These are phyloP conservation scores for Potamarius usumacintae DNA, from an alignment of 2,113 vertebrate species.

Conservation along the genomic window DNA sequence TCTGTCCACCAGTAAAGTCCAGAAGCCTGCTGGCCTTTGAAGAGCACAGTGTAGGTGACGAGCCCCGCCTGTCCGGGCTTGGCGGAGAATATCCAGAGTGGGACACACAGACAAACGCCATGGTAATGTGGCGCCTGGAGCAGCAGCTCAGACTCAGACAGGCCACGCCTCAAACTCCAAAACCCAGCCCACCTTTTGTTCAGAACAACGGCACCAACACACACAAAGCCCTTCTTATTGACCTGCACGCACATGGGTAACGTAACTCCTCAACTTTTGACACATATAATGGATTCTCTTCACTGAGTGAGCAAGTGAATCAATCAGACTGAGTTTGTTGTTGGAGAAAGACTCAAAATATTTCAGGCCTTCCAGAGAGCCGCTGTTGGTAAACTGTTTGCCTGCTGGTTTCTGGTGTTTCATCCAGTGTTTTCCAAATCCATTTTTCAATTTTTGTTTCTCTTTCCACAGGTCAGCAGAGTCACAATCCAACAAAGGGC, in stretches of 20 bases:
- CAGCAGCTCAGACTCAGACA: conserved; percentile 64
- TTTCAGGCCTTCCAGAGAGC: too few relatives aligned
- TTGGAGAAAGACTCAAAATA: neutral
- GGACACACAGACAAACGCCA: conserved; percentile 72
- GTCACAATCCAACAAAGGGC: conserved; percentile 76
- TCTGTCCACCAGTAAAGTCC: conserved; percentile 80
- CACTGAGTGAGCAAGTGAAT: neutral
- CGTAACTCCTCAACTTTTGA: neutral
- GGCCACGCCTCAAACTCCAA: conserved; percentile 65
- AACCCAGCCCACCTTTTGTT: conserved; percentile 73
- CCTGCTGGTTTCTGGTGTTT: neutral
- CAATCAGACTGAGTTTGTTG: too few relatives aligned
- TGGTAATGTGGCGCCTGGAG: conserved; percentile 76
- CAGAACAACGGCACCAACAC: conserved; percentile 80
- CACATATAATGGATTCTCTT: neutral
- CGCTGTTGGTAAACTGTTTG: neutral
- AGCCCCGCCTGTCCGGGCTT: conserved; percentile 74
- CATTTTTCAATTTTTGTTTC: neutral
- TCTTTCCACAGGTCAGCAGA: conserved; percentile 71
- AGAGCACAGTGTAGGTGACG: conserved; percentile 77
- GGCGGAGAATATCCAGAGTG: conserved; percentile 78
- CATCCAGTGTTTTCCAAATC: neutral
- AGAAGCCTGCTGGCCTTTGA: conserved; percentile 88
- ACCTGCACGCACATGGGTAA: conserved; percentile 80
- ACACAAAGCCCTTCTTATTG: conserved; percentile 80